These are phyloP conservation scores for Phoxinus phoxinus DNA, from an alignment of 2,113 vertebrate genomes.

Conservation along the genomic window DNA sequence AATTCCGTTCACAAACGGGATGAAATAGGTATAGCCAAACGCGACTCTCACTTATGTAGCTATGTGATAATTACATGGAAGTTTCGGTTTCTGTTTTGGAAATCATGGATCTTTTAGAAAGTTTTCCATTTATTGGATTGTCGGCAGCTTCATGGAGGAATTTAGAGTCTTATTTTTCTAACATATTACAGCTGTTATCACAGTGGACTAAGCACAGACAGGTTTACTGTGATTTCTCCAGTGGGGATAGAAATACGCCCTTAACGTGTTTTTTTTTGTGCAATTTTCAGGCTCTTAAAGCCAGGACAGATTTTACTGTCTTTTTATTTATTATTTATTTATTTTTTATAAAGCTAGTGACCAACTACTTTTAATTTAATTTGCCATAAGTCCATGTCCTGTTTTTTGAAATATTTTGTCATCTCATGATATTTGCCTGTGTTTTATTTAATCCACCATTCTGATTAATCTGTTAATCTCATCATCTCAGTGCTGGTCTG, in stretches of 20 bases:
- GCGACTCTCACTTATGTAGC: background rate
- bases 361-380: background rate
- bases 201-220: constrained; percentile 4
- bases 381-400: background rate
- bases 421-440: background rate
- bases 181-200: constrained; percentile 44
- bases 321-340: background rate
- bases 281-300: background rate
- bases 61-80: background rate
- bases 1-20: background rate
- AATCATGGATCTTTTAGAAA: constrained; percentile 65
- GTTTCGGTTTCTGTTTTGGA: constrained; percentile 59
- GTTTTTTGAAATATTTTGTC: background rate
- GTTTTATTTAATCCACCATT: background rate
- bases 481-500: constrained; percentile 13
- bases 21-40: background rate
- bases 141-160: constrained; percentile 64
- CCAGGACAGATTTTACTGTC: background rate
- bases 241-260: background rate
- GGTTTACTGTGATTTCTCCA: constrained; percentile 25
- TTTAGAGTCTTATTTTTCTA: constrained; percentile 46
- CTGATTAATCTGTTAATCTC: constrained; percentile 33
- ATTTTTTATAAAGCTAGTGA: background rate
- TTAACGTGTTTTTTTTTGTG: background rate
- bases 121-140: constrained; percentile 69